These are phyloP conservation scores for Metellina segmentata DNA, from an alignment of 2,888 invertebrate genomes.

Conservation along the genomic window DNA sequence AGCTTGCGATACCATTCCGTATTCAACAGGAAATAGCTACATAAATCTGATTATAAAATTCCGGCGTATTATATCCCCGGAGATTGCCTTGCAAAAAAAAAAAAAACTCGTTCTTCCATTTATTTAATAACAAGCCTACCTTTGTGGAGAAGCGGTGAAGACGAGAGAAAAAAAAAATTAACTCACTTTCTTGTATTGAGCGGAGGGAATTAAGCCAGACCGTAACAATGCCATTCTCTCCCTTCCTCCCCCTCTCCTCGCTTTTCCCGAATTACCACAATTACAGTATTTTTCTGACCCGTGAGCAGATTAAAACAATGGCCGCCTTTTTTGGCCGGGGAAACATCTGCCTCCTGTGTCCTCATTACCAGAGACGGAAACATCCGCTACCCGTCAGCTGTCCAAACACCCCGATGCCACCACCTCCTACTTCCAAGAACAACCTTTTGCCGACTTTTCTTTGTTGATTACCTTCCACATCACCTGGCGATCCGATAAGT, in stretches of 20 bases:
- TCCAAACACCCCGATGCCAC: constrained; percentile 51
- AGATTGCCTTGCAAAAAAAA: not conserved
- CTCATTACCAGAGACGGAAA: constrained; percentile 61
- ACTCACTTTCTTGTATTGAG: not conserved
- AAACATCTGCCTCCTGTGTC: constrained; percentile 66
- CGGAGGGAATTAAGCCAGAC: not conserved
- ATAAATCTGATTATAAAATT: not conserved
- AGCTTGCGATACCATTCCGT: too few relatives aligned
- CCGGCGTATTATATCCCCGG: not conserved
- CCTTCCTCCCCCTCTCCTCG: not conserved
- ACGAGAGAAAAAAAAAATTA: not conserved
- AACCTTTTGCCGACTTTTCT: constrained; percentile 20
- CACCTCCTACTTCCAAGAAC: constrained; percentile 5
- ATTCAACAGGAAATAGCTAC: not conserved
- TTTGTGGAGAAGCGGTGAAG: not conserved
- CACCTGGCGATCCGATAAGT: constrained; percentile 72
- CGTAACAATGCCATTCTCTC: not conserved
- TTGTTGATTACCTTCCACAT: constrained; percentile 4
- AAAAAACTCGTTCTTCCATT: not conserved
- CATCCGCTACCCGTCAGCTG: constrained; percentile 71
- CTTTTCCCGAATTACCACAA: constrained; percentile 54
- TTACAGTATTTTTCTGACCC: constrained; percentile 55
- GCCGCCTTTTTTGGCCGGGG: constrained; percentile 27
- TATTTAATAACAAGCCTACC: not conserved
- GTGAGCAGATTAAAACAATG: constrained; percentile 70